Base-by-base conservation (phyloP, 2,888 invertebrate species). In the Platycheirus albimanus region DNA sequence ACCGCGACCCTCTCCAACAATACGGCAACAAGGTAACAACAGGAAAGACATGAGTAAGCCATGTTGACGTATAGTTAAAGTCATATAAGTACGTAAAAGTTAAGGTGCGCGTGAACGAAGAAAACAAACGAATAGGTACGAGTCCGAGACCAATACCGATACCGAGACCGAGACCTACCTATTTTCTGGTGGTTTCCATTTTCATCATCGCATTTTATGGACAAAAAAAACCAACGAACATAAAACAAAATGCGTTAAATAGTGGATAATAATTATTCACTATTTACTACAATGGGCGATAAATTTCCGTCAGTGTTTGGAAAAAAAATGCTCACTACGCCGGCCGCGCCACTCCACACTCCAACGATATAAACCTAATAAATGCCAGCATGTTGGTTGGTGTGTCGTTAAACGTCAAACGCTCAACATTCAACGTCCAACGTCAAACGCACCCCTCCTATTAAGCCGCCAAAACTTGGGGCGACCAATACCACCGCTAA, bases 231-330 rank as follows among this genome's bases (percentile, higher is more conserved):
- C 78, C 83, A 69, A 83, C 64, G 72, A 69, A 77, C 83, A 83
- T 83, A 78, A 83, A 83, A n/a, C n/a, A 80, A 83, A 83, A 78
- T 83, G 83, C 83, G 83, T 83, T 83, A 83, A 83, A 83, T 83
- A 83, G 69, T 78, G 72, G 74, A 83, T 83, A 83, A 83, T 83
- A 83, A 78, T 83, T 83, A 83, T 83, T 83, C 83, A 83, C 78
- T 83, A 83, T 83, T n/a, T 83, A 78, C 83, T 83, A 83, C 83
- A 83, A 83, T 83, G 83, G 77, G 83, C 74, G 83, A 83, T 83
- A 83, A 83, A 83, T 78, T 83, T 74, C 78, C 72, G 38, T 72
- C 74, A 69, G 49, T 69, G 43, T 43, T 43, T 30, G 47, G 66
- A 63, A 49, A 51, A 74, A 76, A 71, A 71, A 69, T 72, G 56